Base-by-base conservation (phyloP, 2,888 invertebrate species). In the Aphelenchoides bicaudatus region DNA sequence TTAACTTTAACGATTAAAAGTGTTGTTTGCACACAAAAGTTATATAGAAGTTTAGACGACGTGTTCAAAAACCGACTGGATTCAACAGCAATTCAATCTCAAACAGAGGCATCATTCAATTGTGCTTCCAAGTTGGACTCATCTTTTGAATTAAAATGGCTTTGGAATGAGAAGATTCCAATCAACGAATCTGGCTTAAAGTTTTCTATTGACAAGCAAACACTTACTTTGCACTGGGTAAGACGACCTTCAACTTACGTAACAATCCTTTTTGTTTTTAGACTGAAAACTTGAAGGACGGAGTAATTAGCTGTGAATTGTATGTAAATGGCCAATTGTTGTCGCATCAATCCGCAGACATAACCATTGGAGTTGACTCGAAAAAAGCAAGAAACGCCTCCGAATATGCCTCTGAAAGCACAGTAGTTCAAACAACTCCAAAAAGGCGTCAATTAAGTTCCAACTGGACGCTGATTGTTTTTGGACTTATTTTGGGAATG, bases 311-410 rank as follows among this genome's bases (percentile, higher is more conserved):
- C 6, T 43, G 43, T n/a, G 43, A 43, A 25, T 43, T 43, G 43
- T 43, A 43, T 25, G 43, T 43, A 6, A 43, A 43, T n/a, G 43
- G 43, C 23, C 43, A 43, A n/a, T 43, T 43, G 16, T 25, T 43
- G 10, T 43, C 43, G 43, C 16, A 25, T n/a, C 43, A 43, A 43
- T 21, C 43, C 43, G 43, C 43, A 19, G 10, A 43, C 23, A 19
- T 43, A 19, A n/a, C 25, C 10, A 25, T 43, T 19, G 43, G 25
- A 19, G 10, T 43, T 6, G 43, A 43, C 10, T 6, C 23, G 43
- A 43, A 43, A n/a, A 25, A 19, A 25, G 43, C 43, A n/a, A 6
- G 43, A n/a, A 34, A 16, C 16, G 13, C 13, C 34, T 13, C n/a
- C n/a, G n/a, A n/a, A n/a, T n/a, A n/a, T n/a, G n/a, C n/a, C n/a